Evolutionary conservation across 2,888 invertebrate species (phyloP), one percentile per base, ranked within the genome.

Genomic region (Diarsia mendica): DNA sequence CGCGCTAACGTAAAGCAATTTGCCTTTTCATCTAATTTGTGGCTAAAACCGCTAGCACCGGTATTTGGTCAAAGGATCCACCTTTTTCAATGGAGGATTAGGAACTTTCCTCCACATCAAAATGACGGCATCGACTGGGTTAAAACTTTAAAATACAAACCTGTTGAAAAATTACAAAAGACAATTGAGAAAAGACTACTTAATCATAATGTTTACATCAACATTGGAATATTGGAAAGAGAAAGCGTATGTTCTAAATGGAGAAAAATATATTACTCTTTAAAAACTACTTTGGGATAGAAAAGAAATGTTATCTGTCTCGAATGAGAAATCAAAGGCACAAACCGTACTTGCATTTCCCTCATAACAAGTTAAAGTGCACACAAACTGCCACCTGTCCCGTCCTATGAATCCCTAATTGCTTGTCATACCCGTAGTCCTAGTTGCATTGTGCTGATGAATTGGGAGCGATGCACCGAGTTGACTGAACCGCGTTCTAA

Each of bases 401-500:
- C 8, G 44, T 55, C 49, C 48, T 18, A 53, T 44, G 48, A 61
- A 39, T 55, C 11, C 23, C 23, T 61, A 49, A 61, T 53, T n/a
- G 33, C 15, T 55, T 61, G 64, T 80, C 67, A 73, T 67, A 67
- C 53, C 33, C 46, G 5, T 46, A 77, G n/a, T 68, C 49, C 48
- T 69, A 69, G 75, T 69, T 69, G 60, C 72, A 70, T 70, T 75
- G 71, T 76, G 39, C 85, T 79, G 82, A 74, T 85, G 72, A 81
- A 86, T 83, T 79, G 85, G 78, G 82, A 80, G 80, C 75, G 73
- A 84, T 75, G 88, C 87, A 86, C 71, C 73, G 88, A 82, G 92
- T 92, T 92, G 89, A 92, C 82, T 92, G 92, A 93, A 92, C 92
- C 86, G 88, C 80, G 72, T 79, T 90, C 92, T 92, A 93, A 90